phyloP scores from a whole-genome alignment of 2,797 vertebrate genomes.

The Odontamblyopus rebecca region DNA sequence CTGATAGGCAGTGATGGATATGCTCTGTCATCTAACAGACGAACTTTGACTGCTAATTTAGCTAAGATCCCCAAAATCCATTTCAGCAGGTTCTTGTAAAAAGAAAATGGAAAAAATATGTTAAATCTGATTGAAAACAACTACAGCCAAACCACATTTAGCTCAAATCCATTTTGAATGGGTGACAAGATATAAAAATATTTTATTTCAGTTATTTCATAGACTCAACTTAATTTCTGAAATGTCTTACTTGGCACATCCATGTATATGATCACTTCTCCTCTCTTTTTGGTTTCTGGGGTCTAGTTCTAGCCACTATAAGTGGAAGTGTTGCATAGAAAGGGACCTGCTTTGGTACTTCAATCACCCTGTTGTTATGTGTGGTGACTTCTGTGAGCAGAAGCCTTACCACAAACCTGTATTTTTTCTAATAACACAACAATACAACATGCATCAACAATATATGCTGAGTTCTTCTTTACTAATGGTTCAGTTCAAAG shows the following conservation, averaged over 20 bases:
- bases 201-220: too few relatives aligned
- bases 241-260: too few relatives aligned
- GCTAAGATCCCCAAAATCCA: conserved; percentile 19
- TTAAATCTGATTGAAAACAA: neutral
- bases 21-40: conserved; percentile 37
- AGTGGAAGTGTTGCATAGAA: neutral
- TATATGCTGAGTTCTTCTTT: too few relatives aligned
- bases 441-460: too few relatives aligned
- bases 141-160: neutral
- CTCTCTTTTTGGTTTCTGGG: too few relatives aligned
- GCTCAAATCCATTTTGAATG: neutral
- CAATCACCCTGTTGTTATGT: neutral
- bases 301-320: too few relatives aligned
- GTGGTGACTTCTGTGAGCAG: neutral
- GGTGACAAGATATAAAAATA: too few relatives aligned
- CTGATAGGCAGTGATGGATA: conserved; percentile 39
- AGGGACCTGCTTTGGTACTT: neutral
- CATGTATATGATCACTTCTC: too few relatives aligned
- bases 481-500: too few relatives aligned
- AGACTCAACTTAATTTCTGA: too few relatives aligned
- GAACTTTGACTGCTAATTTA: conserved; percentile 28
- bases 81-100: neutral
- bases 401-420: neutral
- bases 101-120: neutral
- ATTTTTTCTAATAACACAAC: neutral